phyloP scores from a whole-genome alignment of 2,113 vertebrate genomes.

The Saccopteryx bilineata region DNA sequence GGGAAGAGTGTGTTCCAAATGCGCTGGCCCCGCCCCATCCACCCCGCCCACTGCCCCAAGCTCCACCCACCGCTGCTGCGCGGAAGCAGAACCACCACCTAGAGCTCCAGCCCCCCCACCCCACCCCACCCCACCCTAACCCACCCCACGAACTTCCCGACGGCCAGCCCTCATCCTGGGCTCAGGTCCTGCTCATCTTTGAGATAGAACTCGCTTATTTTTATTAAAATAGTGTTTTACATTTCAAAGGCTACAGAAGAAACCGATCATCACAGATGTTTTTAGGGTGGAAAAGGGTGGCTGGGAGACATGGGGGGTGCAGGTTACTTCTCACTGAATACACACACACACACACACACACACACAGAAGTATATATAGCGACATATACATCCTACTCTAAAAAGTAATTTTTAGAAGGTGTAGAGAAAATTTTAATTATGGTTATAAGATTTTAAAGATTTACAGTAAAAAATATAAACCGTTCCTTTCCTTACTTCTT shows the following conservation, averaged over 20 bases:
- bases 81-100: background rate
- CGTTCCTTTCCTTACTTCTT: background rate
- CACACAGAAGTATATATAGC: no score
- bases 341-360: background rate
- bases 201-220: background rate
- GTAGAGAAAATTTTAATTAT: background rate
- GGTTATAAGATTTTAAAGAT: background rate
- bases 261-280: background rate
- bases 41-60: background rate
- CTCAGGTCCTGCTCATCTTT: background rate
- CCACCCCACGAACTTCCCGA: accelerated
- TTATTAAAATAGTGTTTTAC: background rate
- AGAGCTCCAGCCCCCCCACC: accelerated
- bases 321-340: background rate
- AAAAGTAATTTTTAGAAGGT: background rate
- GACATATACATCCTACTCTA: background rate
- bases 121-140: background rate
- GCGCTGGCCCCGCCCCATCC: background rate
- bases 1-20: slow-evolving; percentile 66
- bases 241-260: background rate
- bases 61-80: background rate
- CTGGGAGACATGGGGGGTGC: background rate
- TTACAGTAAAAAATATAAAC: background rate
- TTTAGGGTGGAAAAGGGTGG: no score
- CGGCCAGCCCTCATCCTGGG: background rate